Evolutionary conservation across 1,140 invertebrate genomes (phyloP), one percentile per base, ranked within the genome.

Genomic region (Pseudobourletiella spinata): DNA sequence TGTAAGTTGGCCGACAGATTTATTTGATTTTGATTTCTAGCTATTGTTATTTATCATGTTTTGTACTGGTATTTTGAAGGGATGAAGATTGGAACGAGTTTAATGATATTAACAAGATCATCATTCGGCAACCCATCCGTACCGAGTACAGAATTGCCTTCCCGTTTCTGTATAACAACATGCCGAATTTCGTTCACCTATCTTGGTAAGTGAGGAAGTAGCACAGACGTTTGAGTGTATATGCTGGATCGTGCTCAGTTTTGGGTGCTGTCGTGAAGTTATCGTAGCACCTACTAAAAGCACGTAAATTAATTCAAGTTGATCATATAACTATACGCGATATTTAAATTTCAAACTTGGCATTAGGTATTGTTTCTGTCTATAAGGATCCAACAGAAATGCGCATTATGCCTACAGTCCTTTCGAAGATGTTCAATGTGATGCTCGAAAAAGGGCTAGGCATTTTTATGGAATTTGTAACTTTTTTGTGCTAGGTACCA

Each of bases 71-170:
- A 46, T 70, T 63, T 79, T 80, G 35, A 69, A 88, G 89, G 15
- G 97, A 99, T 80, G 97, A 99, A 81, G 97, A 99, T 77, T 99
- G 97, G 97, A 99, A 99, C 79, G 97, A 99, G 77, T 99, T 99
- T 72, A 99, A 99, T 79, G 97, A 99, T 74, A 99, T 99, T 56
- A 99, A 99, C 73, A 99, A 99, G 76, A 98, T 99, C 68, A 99
- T 99, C 59, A 99, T 99, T 71, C 79, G 97, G 28, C 95, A 99
- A 73, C 95, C 95, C 28, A 92, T 99, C 67, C 82, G 97, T 61
- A 99, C 97, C 4, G 97, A 99, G 78, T 99, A 99, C 76, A 83
- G 96, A 63, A 99, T 99, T 74, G 96, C 96, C 2, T 99, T 99
- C 78, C 96, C 97, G 2, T 99, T 98, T 76, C 79, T 99, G 55